A percentile compares a stretch with the other conserved stretches of the same genome.
Evolutionary conservation across 2,797 vertebrate genomes (phyloP).

Genomic region (Philypnodon macrostomus): DNA sequence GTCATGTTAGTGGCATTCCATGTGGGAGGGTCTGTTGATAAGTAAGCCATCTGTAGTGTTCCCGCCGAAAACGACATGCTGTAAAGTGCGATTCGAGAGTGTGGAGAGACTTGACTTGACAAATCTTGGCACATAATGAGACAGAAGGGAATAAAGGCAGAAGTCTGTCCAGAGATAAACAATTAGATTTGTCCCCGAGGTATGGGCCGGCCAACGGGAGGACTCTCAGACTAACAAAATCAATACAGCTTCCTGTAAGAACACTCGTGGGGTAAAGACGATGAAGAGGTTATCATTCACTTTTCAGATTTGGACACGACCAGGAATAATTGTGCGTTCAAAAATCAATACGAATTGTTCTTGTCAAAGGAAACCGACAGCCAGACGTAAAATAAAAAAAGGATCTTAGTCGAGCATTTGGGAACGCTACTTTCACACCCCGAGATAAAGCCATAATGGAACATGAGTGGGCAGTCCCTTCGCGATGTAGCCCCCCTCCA

Average conservation of each 20-base stretch:
- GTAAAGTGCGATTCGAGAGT: constrained; percentile 81
- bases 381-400: constrained; percentile 41
- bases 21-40: constrained; percentile 85
- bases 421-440: constrained; percentile 69
- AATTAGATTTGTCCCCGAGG: constrained; percentile 86
- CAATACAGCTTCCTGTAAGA: constrained; percentile 82
- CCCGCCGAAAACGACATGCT: constrained; percentile 79
- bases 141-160: constrained; percentile 84
- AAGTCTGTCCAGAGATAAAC: constrained; percentile 86
- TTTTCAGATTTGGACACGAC: constrained; percentile 74
- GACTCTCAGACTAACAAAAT: constrained; percentile 81
- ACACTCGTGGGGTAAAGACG: constrained; percentile 72
- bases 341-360: constrained; percentile 67
- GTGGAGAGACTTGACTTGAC: constrained; percentile 85
- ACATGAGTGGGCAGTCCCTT: constrained; percentile 74
- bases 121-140: constrained; percentile 87
- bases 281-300: constrained; percentile 82
- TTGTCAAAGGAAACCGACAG: constrained; percentile 55
- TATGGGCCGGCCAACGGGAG: constrained; percentile 80
- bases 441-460: constrained; percentile 72
- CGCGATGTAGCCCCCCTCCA: constrained; percentile 62
- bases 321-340: constrained; percentile 53
- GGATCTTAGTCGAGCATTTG: constrained; percentile 69
- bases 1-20: constrained; percentile 82
- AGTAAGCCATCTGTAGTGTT: constrained; percentile 87